phyloP scores from a whole-genome alignment of 2,797 vertebrate genomes.

The Scyliorhinus canicula region DNA sequence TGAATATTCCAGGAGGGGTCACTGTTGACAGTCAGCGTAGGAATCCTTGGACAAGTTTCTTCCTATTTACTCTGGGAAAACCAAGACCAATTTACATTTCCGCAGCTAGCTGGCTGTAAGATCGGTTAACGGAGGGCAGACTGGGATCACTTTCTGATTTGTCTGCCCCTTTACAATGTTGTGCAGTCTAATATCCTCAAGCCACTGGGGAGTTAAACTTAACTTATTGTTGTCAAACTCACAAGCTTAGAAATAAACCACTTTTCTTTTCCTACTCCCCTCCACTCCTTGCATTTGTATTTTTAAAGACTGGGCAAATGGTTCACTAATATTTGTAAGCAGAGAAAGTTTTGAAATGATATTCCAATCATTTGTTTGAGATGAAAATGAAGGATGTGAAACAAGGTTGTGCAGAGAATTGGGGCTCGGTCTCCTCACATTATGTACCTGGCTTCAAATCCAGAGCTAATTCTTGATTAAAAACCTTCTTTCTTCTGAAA shows the following conservation, averaged over 20 bases:
- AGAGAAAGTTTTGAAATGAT: no score
- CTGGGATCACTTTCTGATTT: neutral
- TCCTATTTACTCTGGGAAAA: neutral
- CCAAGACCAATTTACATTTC: neutral
- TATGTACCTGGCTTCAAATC: neutral
- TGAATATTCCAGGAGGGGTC: neutral
- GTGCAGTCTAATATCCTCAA: neutral
- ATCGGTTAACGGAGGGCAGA: neutral
- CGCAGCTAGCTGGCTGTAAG: neutral
- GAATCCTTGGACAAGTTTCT: neutral
- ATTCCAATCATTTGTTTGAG: neutral
- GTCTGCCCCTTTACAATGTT: neutral
- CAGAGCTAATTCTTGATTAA: neutral
- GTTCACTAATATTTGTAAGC: neutral
- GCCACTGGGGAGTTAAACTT: neutral
- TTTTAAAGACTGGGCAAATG: neutral
- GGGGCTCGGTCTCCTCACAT: neutral
- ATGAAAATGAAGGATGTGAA: neutral
- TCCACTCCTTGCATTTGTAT: neutral
- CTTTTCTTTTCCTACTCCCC: neutral
- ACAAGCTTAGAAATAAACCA: neutral
- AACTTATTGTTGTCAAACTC: neutral
- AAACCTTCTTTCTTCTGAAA: neutral
- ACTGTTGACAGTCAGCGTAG: neutral
- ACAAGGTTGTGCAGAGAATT: neutral